A percentile compares a stretch with the other conserved stretches of the same genome.
phyloP scores from a whole-genome alignment of 2,888 invertebrate species.

The Patella depressa region DNA sequence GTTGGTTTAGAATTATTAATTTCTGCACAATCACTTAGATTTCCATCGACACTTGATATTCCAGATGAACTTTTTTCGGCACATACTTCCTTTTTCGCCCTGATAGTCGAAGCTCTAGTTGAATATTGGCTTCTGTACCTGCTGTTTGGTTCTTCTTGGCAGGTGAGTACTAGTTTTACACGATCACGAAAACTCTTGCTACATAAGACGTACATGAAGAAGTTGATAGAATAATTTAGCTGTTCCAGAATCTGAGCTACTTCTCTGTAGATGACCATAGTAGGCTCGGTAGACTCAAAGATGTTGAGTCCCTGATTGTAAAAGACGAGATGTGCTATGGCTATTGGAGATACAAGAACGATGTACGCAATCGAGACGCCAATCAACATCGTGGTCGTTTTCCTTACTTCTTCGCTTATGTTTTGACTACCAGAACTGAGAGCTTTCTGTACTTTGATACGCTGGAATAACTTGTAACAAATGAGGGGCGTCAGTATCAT shows the following conservation, averaged over 20 bases:
- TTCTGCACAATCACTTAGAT: no score
- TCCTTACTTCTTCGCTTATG: conserved; percentile 25
- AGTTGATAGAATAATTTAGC: conserved; percentile 57
- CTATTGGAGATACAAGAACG: conserved; percentile 52
- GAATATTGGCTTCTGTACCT: no score
- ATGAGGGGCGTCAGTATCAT: conserved; percentile 42
- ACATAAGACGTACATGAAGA: conserved; percentile 54
- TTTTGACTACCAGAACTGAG: conserved; percentile 18
- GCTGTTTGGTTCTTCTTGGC: no score
- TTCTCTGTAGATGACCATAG: conserved; percentile 45
- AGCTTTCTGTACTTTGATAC: conserved; percentile 25
- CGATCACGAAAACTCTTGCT: conserved; percentile 43
- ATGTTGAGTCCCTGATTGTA: conserved; percentile 40
- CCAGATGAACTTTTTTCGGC: no score
- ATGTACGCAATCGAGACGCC: conserved; percentile 49
- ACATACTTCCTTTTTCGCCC: no score
- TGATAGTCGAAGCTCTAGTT: no score
- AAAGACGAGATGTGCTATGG: conserved; percentile 45
- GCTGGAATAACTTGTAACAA: conserved; percentile 28
- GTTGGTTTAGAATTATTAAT: no score
- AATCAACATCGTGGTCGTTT: conserved; percentile 50
- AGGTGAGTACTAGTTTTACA: conserved; percentile 1
- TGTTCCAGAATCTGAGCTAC: conserved; percentile 53
- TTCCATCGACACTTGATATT: no score
- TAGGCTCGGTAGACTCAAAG: conserved; percentile 36